phyloP scores from a whole-genome alignment of 2,888 invertebrate genomes.

The Sinohyriopsis cumingii region DNA sequence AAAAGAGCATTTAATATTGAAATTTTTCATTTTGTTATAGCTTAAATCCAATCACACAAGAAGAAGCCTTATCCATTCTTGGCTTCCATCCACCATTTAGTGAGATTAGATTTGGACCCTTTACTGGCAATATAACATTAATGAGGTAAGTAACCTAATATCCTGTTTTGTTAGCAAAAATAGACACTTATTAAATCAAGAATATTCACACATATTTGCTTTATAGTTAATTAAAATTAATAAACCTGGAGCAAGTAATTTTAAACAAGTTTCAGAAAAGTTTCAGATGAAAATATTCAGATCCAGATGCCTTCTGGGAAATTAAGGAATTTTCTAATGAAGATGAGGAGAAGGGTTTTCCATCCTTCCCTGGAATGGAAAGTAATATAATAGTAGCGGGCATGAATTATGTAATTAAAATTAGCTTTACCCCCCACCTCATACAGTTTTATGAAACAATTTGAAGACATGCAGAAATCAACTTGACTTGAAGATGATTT shows the following conservation, averaged over 20 bases:
- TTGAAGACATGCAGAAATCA: too few relatives aligned
- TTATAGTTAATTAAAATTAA: not conserved
- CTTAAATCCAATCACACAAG: constrained; percentile 63
- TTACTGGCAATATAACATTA: constrained; percentile 65
- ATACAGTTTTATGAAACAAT: too few relatives aligned
- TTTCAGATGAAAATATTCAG: too few relatives aligned
- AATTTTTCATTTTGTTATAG: constrained; percentile 33
- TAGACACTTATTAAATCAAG: not conserved
- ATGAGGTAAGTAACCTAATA: constrained; percentile 47
- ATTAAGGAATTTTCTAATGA: too few relatives aligned
- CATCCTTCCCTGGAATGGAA: too few relatives aligned
- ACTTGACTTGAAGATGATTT: too few relatives aligned
- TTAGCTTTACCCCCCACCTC: too few relatives aligned
- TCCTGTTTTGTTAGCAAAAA: not conserved
- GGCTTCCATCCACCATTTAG: constrained; percentile 63
- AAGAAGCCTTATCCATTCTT: constrained; percentile 61
- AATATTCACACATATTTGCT: not conserved
- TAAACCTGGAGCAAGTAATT: not conserved
- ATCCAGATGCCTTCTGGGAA: too few relatives aligned
- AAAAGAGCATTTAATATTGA: not conserved
- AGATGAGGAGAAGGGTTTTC: too few relatives aligned
- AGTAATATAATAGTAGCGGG: too few relatives aligned
- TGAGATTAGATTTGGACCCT: constrained; percentile 65
- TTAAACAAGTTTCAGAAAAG: not conserved
- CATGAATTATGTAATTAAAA: too few relatives aligned